A percentile compares a stretch with the other conserved stretches of the same genome.
phyloP scores from a whole-genome alignment of 2,113 vertebrate species.

The Sturnus vulgaris region DNA sequence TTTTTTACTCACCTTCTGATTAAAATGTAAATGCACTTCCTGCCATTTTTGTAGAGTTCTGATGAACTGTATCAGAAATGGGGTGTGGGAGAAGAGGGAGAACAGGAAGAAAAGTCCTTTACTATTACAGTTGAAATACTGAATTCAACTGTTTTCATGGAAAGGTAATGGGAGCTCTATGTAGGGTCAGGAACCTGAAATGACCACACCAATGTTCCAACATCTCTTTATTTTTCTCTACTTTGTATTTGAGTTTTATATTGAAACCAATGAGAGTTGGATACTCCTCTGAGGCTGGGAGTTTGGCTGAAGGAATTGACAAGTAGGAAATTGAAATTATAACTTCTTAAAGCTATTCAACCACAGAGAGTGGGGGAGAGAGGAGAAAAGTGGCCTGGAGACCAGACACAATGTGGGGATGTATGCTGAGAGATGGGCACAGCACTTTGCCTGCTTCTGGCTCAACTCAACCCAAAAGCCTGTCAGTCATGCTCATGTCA shows the following conservation, averaged over 20 bases:
- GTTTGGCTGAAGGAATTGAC: neutral
- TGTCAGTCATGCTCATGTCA: neutral
- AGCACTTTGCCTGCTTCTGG: neutral
- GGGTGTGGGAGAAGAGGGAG: rapidly evolving
- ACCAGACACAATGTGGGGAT: neutral
- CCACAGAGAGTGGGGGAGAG: neutral
- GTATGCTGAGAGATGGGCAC: neutral
- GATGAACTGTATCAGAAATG: neutral
- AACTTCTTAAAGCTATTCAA: neutral
- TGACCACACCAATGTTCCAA: neutral
- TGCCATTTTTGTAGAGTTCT: neutral
- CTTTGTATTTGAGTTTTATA: neutral
- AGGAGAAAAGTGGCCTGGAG: neutral
- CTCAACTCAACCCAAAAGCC: neutral
- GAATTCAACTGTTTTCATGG: neutral
- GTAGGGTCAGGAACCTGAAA: neutral
- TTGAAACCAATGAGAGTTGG: neutral
- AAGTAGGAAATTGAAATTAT: neutral
- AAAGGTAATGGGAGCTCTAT: neutral
- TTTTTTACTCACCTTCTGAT: neutral
- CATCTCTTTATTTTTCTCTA: neutral
- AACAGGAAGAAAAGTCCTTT: neutral
- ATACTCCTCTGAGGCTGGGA: neutral
- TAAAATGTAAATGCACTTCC: neutral
- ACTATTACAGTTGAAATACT: neutral